These are phyloP conservation scores for Thermophis baileyi DNA, from an alignment of 2,113 vertebrate genomes.

Conservation along the genomic window DNA sequence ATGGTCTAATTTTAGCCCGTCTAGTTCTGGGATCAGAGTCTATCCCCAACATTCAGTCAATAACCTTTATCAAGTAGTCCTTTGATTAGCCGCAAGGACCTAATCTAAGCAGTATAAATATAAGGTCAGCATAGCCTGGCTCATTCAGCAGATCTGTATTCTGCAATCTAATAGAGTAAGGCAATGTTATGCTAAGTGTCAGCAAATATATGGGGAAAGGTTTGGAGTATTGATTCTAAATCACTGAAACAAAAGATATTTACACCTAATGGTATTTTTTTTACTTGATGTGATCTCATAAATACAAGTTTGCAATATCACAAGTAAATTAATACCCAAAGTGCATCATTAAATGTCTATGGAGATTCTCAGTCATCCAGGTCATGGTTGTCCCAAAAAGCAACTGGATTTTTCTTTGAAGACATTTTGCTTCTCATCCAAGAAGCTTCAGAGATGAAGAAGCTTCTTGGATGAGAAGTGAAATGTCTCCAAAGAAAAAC, in stretches of 20 bases:
- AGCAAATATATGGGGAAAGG: constrained; percentile 31
- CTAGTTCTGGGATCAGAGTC: not conserved
- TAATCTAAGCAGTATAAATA: constrained; percentile 32
- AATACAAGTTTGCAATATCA: constrained; percentile 42
- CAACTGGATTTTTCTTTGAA: too few relatives aligned
- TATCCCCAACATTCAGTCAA: constrained; percentile 14
- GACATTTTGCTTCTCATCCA: too few relatives aligned
- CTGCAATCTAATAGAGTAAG: constrained; percentile 22
- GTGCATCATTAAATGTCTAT: too few relatives aligned
- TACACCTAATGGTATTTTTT: constrained; percentile 39
- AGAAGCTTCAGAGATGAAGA: too few relatives aligned
- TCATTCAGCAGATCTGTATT: constrained; percentile 34
- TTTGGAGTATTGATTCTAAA: constrained; percentile 44
- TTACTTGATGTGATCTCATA: constrained; percentile 27
- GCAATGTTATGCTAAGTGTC: constrained; percentile 34
- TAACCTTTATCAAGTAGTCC: constrained; percentile 8
- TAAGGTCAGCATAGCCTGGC: constrained; percentile 18
- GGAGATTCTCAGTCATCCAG: too few relatives aligned
- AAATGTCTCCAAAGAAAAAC: too few relatives aligned
- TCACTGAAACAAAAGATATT: constrained; percentile 27
- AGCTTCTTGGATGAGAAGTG: too few relatives aligned
- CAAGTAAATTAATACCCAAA: constrained; percentile 50
- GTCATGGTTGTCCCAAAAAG: too few relatives aligned
- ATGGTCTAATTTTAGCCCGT: not conserved
- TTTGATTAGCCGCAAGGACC: constrained; percentile 44